These are phyloP conservation scores for Dicyrtoma fusca DNA, from an alignment of 2,888 invertebrate genomes.

Conservation along the genomic window DNA sequence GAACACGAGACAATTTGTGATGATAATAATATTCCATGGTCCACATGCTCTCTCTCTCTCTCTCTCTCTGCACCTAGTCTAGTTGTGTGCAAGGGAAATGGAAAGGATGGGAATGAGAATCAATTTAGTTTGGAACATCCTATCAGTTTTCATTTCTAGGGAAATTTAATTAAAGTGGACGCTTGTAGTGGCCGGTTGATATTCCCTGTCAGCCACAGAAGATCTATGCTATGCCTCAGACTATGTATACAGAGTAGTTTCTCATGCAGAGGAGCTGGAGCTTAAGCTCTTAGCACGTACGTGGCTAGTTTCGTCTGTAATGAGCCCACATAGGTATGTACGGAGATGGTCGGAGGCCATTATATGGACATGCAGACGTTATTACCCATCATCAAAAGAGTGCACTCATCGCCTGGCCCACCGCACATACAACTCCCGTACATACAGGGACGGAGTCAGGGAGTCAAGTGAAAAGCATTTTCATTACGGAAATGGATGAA, in stretches of 20 bases:
- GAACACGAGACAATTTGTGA: background rate
- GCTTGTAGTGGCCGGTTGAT: slow-evolving; percentile 21
- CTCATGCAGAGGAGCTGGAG: too few relatives aligned
- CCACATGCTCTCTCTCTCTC: background rate
- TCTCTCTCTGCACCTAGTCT: background rate
- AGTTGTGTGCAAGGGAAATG: background rate
- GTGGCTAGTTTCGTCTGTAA: too few relatives aligned
- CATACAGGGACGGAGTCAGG: background rate
- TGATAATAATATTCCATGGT: slow-evolving; percentile 13
- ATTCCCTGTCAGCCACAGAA: slow-evolving; percentile 34
- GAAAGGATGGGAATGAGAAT: slow-evolving; percentile 12
- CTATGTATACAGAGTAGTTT: background rate
- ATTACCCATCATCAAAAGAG: slow-evolving; percentile 16
- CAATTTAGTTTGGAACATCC: slow-evolving; percentile 28
- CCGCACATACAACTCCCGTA: background rate
- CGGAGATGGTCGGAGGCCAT: background rate
- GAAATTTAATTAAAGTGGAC: slow-evolving; percentile 40
- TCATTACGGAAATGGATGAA: slow-evolving; percentile 30
- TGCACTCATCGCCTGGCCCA: background rate
- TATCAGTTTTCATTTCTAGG: slow-evolving; percentile 32
- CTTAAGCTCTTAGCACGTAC: background rate
- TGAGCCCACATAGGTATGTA: too few relatives aligned
- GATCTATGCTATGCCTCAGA: slow-evolving; percentile 34
- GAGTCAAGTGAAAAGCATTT: slow-evolving; percentile 25
- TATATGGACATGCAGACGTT: slow-evolving; percentile 11